phyloP scores from a whole-genome alignment of 1,140 invertebrate species.

The Chrysoperla carnea region DNA sequence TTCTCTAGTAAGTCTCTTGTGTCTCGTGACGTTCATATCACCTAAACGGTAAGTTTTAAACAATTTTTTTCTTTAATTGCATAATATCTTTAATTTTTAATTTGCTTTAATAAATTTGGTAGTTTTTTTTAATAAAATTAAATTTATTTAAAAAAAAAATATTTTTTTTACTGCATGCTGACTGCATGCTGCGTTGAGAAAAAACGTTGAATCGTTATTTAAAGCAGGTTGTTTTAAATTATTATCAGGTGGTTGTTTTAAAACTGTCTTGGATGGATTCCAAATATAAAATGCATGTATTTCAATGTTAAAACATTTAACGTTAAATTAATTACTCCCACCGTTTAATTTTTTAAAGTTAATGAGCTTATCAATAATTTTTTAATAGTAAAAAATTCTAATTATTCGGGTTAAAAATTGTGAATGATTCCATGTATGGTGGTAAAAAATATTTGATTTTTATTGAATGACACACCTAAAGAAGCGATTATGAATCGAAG shows the following conservation, averaged over 20 bases:
- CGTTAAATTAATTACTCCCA: too few relatives aligned
- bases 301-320: not conserved
- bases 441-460: too few relatives aligned
- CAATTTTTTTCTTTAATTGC: not conserved
- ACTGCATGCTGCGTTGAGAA: not conserved
- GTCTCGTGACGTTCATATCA: slow-evolving; percentile 17
- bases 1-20: slow-evolving; percentile 16
- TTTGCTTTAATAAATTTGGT: slow-evolving; percentile 1
- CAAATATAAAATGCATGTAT: not conserved
- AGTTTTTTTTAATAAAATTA: not conserved
- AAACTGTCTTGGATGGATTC: too few relatives aligned
- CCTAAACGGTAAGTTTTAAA: slow-evolving; percentile 14
- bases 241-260: not conserved
- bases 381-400: too few relatives aligned
- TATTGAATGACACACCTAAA: too few relatives aligned
- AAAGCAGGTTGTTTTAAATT: not conserved
- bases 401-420: too few relatives aligned
- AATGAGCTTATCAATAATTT: too few relatives aligned
- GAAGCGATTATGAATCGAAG: too few relatives aligned
- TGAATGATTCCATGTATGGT: too few relatives aligned
- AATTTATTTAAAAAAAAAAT: not conserved
- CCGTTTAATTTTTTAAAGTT: too few relatives aligned
- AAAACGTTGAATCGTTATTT: not conserved
- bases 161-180: not conserved
- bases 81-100: not conserved